phyloP scores from a whole-genome alignment of 2,113 vertebrate genomes.

The Solea senegalensis region DNA sequence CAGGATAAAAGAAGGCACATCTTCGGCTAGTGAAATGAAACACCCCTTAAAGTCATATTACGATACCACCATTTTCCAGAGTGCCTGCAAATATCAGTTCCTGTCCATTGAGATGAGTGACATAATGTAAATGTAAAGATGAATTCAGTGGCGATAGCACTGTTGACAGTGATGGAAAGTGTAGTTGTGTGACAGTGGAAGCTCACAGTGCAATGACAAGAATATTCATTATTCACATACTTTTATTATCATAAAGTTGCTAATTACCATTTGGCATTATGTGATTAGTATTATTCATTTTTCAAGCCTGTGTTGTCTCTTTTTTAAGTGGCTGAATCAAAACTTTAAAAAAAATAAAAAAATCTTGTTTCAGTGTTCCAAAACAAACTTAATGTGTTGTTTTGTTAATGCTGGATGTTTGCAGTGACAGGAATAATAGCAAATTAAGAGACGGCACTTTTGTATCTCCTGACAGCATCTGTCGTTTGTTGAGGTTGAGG shows the following conservation, averaged over 20 bases:
- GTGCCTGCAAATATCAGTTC: neutral
- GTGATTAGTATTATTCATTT: too few relatives aligned
- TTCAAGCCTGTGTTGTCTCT: too few relatives aligned
- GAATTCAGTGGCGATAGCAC: conserved; percentile 5
- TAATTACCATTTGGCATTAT: neutral
- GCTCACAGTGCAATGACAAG: neutral
- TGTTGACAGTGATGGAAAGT: conserved; percentile 19
- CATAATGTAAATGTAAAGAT: conserved; percentile 23
- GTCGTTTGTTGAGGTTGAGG: conserved; percentile 16
- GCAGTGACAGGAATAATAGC: too few relatives aligned
- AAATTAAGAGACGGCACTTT: too few relatives aligned
- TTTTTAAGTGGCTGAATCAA: too few relatives aligned
- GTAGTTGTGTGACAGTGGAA: neutral
- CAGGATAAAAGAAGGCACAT: neutral
- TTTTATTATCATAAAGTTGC: neutral
- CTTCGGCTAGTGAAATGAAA: neutral
- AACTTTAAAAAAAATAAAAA: too few relatives aligned
- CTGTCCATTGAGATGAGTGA: conserved; percentile 20
- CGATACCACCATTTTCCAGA: neutral
- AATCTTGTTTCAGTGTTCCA: too few relatives aligned
- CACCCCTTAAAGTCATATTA: neutral
- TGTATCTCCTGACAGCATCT: conserved; percentile 8
- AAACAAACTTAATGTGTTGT: neutral
- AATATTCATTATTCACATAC: conserved; percentile 8
- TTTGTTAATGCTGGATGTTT: neutral